Conservation (phyloP, 2,797 vertebrate genomes). For the Enteromius unitaeniatus region DNA sequence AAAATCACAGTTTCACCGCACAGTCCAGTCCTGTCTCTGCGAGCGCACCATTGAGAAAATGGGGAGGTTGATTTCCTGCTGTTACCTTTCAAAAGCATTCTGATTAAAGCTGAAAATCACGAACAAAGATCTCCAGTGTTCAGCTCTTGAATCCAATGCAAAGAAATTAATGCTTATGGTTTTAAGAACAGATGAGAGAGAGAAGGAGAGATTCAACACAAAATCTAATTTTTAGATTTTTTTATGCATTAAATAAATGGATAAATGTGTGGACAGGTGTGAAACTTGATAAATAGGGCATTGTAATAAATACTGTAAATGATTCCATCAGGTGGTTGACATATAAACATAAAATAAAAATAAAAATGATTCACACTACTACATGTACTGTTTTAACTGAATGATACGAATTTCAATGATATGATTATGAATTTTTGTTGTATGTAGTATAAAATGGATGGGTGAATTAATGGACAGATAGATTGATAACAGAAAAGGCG, state of each 20-base stretch:
- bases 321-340: not conserved
- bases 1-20: not conserved
- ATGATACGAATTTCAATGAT: not conserved
- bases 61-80: conserved; percentile 11
- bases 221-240: not conserved
- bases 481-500: not conserved
- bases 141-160: not conserved
- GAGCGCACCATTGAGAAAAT: not conserved
- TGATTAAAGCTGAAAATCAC: conserved; percentile 31
- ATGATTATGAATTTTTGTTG: not conserved
- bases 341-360: not conserved
- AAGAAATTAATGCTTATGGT: not conserved
- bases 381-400: not conserved
- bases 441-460: not conserved
- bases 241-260: not conserved
- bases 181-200: not conserved
- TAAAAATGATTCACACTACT: too few species aligned
- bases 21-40: conserved; percentile 15
- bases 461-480: not conserved
- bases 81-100: conserved; percentile 20
- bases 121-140: not conserved
- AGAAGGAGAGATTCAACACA: too few species aligned
- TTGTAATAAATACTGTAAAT: too few species aligned
- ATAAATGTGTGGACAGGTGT: not conserved
- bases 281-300: too few species aligned